These are phyloP conservation scores for Takifugu flavidus DNA, from an alignment of 2,113 vertebrate genomes.

Conservation along the genomic window DNA sequence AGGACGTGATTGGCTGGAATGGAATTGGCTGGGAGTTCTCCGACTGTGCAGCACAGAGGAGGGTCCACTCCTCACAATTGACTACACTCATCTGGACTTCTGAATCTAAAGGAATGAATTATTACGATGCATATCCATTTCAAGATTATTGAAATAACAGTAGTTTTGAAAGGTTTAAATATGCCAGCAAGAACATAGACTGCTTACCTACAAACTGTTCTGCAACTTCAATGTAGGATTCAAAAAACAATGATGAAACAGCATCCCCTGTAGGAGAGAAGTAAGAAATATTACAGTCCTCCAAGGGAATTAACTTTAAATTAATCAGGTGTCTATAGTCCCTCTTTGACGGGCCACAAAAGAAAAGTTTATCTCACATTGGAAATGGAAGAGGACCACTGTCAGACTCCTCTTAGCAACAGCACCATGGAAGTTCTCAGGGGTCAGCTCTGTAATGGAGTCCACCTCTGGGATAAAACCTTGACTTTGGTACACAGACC, in stretches of 20 bases:
- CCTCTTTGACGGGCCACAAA: no score
- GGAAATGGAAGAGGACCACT: slow-evolving; percentile 87
- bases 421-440: slow-evolving; percentile 76
- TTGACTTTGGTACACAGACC: slow-evolving; percentile 79
- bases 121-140: not conserved
- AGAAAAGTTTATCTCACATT: slow-evolving; percentile 72
- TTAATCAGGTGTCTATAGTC: not conserved
- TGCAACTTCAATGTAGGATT: slow-evolving; percentile 80
- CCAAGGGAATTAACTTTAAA: no score
- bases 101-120: slow-evolving; percentile 32
- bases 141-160: not conserved
- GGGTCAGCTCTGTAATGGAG: slow-evolving; percentile 75
- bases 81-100: slow-evolving; percentile 76
- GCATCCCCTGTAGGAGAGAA: slow-evolving; percentile 82
- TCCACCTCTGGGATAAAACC: slow-evolving; percentile 73
- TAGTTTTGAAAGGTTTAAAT: not conserved
- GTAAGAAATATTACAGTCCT: slow-evolving; percentile 15
- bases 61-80: slow-evolving; percentile 89
- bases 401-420: slow-evolving; percentile 59
- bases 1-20: slow-evolving; percentile 76
- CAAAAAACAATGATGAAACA: slow-evolving; percentile 82
- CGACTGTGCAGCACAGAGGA: slow-evolving; percentile 77
- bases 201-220: slow-evolving; percentile 79
- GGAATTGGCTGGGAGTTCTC: slow-evolving; percentile 69
- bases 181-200: not conserved